phyloP scores from a whole-genome alignment of 1,140 invertebrate species.

The Uloborus diversus region DNA sequence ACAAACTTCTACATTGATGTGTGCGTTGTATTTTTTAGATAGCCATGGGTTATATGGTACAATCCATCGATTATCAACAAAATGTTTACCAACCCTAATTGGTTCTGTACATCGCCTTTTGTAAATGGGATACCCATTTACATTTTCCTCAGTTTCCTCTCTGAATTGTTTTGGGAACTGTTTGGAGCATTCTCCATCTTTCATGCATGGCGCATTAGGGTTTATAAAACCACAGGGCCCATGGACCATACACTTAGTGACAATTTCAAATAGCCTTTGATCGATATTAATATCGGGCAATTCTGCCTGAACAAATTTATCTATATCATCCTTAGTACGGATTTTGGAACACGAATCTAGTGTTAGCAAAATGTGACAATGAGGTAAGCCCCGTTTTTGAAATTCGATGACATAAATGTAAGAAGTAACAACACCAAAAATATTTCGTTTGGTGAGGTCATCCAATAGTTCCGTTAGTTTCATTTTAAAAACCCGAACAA shows the following conservation, averaged over 20 bases:
- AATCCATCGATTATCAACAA: conserved; percentile 61
- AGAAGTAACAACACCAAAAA: no score
- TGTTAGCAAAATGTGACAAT: conserved; percentile 65
- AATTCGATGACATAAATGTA: no score
- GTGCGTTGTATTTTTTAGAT: conserved; percentile 59
- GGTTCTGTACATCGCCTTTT: conserved; percentile 41
- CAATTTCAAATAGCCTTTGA: conserved; percentile 7
- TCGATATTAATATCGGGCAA: neutral
- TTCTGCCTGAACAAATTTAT: neutral
- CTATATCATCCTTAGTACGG: neutral
- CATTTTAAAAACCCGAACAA: conserved; percentile 66
- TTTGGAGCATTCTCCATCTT: neutral
- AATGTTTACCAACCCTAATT: neutral
- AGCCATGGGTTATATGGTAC: conserved; percentile 63
- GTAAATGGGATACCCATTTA: conserved; percentile 47
- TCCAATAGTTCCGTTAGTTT: no score
- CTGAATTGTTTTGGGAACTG: neutral
- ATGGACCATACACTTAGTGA: conserved; percentile 67
- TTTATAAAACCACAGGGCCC: conserved; percentile 68
- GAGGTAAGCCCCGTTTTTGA: conserved; percentile 64
- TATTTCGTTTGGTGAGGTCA: no score
- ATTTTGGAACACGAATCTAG: conserved; percentile 59
- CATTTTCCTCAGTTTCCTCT: neutral
- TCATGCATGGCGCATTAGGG: neutral
- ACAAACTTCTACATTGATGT: no score